Conservation (phyloP, 2,797 vertebrate species). For the Crocidura indochinensis region DNA sequence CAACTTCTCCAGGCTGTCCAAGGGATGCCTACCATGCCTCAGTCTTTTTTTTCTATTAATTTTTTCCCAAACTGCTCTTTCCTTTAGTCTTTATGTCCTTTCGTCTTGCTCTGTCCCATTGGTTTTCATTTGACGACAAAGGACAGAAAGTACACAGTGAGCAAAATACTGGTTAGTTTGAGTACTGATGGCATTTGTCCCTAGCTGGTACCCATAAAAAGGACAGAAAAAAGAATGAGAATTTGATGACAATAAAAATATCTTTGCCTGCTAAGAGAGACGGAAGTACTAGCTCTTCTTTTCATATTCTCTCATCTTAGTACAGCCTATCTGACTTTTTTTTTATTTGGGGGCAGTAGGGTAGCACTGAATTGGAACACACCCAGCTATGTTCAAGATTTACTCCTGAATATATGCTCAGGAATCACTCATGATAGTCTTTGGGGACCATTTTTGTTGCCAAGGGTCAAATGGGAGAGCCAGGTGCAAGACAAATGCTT, state of each 20-base stretch:
- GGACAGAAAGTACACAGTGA: background rate
- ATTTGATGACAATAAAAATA: background rate
- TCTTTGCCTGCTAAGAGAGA: background rate
- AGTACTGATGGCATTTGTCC: background rate
- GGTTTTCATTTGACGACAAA: background rate
- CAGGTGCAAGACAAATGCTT: no score
- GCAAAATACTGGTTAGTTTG: conserved; percentile 7
- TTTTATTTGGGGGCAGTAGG: background rate
- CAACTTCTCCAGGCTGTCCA: no score
- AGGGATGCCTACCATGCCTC: background rate
- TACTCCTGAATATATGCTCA: no score
- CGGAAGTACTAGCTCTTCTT: background rate
- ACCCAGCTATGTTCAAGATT: no score
- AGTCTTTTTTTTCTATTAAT: conserved; percentile 64
- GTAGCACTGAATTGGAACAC: no score
- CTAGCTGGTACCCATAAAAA: background rate
- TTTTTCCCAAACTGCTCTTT: conserved; percentile 34
- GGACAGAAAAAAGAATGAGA: background rate
- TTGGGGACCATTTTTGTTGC: no score
- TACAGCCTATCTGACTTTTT: background rate
- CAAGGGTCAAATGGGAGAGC: no score
- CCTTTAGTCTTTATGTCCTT: no score
- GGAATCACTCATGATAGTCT: no score
- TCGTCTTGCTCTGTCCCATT: conserved; percentile 18
- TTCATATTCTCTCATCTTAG: conserved; percentile 38